Base-by-base conservation (phyloP, 1,140 invertebrate genomes). In the Microplitis demolitor region DNA sequence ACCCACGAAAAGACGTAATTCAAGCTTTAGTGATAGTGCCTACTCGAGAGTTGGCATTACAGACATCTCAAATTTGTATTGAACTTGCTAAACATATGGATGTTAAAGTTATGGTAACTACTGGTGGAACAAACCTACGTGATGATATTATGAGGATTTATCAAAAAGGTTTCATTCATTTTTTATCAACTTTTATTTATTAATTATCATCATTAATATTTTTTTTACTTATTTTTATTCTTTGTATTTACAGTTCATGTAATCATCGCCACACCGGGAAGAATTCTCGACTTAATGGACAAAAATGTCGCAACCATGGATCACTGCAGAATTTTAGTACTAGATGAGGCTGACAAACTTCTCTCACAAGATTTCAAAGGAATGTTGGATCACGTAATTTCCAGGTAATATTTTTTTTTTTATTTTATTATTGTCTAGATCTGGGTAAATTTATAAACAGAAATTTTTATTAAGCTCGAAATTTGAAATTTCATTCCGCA, bases 141-240 rank as follows among this genome's bases (percentile, higher is more conserved):
- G 98, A 99, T 88, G 98, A 99, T 87, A 99, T 99, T 85, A 97
- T 99, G 94, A 94, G 98, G 89, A 96, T 99, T 85, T 99, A 98
- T 90, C 96, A 99, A 88, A 97, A 97, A 92, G 93, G 93, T 94
- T 51, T 14, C 3, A 39, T 39, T 14, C 4, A 11, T 14, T 66
- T 51, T 16, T 13, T 11, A 14, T 51, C 1, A n/a, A 50, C 9
- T 0, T 66, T 4, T 66, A 66, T 16, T 45, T 16, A 37, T 64
- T 4, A 24, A 54, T 14, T 24, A 24, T 24, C 24, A 24, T 2
- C 24, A 24, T 24, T 24, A 24, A 1, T 24, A 24, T 24, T 24
- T 24, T 24, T 24, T 50, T 53, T 37, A 70, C 53, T 54, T 11
- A 53, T 50, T 33, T 72, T 16, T 61, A 37, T 77, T 64, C 77